phyloP scores from a whole-genome alignment of 2,888 invertebrate species.

The Drosophila subquinaria region DNA sequence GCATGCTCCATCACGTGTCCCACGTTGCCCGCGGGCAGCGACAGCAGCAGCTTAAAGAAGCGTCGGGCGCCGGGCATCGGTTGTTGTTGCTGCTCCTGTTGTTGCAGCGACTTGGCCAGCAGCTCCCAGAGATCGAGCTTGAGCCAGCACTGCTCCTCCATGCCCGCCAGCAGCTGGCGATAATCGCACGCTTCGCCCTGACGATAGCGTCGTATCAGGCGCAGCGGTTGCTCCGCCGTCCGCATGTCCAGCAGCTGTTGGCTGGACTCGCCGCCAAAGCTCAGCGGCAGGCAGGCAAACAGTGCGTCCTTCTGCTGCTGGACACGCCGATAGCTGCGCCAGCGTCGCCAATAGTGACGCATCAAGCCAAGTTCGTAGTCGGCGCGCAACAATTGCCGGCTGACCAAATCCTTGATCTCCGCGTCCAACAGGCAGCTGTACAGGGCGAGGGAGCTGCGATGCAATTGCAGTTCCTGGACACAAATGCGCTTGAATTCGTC shows the following conservation, averaged over 20 bases:
- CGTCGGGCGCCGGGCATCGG: constrained; percentile 58
- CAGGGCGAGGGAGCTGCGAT: not conserved
- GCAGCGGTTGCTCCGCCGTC: constrained; percentile 79
- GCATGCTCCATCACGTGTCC: constrained; percentile 77
- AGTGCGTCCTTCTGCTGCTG: constrained; percentile 86
- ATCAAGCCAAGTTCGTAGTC: constrained; percentile 81
- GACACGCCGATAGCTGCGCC: constrained; percentile 85
- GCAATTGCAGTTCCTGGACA: constrained; percentile 10
- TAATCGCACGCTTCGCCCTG: constrained; percentile 84
- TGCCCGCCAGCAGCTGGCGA: constrained; percentile 61
- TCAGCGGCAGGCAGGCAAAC: constrained; percentile 87
- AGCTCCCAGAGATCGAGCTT: constrained; percentile 78
- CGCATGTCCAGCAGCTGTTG: constrained; percentile 64
- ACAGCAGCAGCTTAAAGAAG: constrained; percentile 81
- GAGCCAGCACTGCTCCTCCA: constrained; percentile 48
- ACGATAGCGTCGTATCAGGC: constrained; percentile 86
- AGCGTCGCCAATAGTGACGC: constrained; percentile 85
- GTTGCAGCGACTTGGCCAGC: constrained; percentile 49
- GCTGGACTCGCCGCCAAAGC: constrained; percentile 85
- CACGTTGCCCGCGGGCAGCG: constrained; percentile 71
- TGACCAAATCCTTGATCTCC: constrained; percentile 2
- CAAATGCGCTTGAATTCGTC: constrained; percentile 28
- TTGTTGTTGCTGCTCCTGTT: constrained; percentile 34
- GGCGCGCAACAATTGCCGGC: constrained; percentile 26
- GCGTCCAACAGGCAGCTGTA: constrained; percentile 32